Base-by-base conservation (phyloP, 1,140 invertebrate species). In the Cataglyphis hispanica region DNA sequence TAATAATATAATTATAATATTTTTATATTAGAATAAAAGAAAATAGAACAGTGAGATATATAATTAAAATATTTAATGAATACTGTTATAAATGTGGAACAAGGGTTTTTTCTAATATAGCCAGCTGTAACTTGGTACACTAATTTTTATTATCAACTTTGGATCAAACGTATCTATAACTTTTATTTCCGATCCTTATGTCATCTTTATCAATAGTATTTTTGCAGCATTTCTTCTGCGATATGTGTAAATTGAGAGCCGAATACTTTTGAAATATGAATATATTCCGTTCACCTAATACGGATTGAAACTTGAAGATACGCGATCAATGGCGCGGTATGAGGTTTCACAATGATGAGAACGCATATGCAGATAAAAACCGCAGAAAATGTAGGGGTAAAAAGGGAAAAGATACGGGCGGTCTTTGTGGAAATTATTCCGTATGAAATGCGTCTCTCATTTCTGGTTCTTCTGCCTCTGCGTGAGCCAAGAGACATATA, bases 371-470 rank as follows among this genome's bases (percentile, higher is more conserved):
- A 60, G 22, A 43, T 58, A 56, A 53, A 76, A 69, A 86, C 84
- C 84, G 58, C 74, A 72, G 56, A 76, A 70, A 72, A 60, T 83
- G 34, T n/a, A 40, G 60, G 58, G 40, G 16, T 50, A 56, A 74
- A 56, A 31, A 67, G 37, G 16, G 43, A 60, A 61, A 78, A 63
- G 61, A 69, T n/a, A 53, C 53, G 31, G 27, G 40, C 11, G 37
- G 56, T 70, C 87, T 88, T 89, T 86, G 88, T 87, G 84, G 69
- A 89, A 89, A 87, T 89, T 90, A 87, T 90, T 85, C 84, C 63
- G 25, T 69, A 75, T 77, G 85, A 90, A 89, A 85, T 80, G 78
- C 85, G 61, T 89, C 89, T 90, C 88, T 67, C 63, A 90, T 90
- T 89, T 90, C 89, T 67, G 60, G 84, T 77, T 67, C 63, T 83